Conservation (phyloP, 2,888 invertebrate species). For the Agelastica alni region DNA sequence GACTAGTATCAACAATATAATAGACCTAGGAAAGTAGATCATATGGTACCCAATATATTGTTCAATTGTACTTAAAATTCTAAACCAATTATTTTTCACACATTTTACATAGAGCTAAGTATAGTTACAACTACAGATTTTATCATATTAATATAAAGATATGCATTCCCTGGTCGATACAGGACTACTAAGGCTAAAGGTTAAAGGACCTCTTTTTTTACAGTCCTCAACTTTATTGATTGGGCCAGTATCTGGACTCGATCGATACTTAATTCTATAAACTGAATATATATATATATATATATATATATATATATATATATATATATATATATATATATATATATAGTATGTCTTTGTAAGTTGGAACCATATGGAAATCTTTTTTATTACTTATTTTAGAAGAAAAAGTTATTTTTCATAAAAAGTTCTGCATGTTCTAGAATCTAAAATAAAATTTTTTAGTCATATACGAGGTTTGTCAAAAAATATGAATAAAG, state of each 20-base stretch:
- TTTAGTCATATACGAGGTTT: too few relatives aligned
- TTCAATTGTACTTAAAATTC: conserved; percentile 52
- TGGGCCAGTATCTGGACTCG: conserved; percentile 28
- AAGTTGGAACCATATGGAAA: too few relatives aligned
- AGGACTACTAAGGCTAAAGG: conserved; percentile 56
- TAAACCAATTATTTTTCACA: conserved; percentile 55
- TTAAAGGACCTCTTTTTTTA: conserved; percentile 36
- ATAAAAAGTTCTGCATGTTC: too few relatives aligned
- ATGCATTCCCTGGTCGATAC: conserved; percentile 56
- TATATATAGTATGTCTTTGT: too few relatives aligned
- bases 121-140: conserved; percentile 51
- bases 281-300: not conserved
- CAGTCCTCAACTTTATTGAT: conserved; percentile 40
- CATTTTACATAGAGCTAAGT: conserved; percentile 56
- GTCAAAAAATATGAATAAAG: too few relatives aligned
- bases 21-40: conserved; percentile 33
- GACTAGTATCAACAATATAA: conserved; percentile 57
- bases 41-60: conserved; percentile 37
- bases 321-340: too few relatives aligned
- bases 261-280: not conserved
- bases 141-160: conserved; percentile 54
- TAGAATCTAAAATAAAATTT: too few relatives aligned
- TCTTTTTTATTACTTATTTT: too few relatives aligned
- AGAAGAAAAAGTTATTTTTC: too few relatives aligned
- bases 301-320: too few relatives aligned